Percentiles rank a stretch among this genome's conserved stretches.
These are phyloP conservation scores for Graphium colonna DNA, from an alignment of 2,888 invertebrate genomes.

Conservation along the genomic window DNA sequence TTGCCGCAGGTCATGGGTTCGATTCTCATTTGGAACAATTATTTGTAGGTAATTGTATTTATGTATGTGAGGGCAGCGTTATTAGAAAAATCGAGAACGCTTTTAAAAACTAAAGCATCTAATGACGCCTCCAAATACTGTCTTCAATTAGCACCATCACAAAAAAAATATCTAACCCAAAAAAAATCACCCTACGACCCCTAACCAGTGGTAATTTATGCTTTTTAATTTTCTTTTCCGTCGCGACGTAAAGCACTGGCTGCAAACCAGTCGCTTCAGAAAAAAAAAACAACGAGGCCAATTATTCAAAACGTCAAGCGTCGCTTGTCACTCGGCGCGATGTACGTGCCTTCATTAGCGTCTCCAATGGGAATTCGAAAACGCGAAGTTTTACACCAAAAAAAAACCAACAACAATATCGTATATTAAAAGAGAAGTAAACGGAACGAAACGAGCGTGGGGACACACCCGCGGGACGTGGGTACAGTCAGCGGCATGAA, in stretches of 20 bases:
- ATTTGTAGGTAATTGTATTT: no score
- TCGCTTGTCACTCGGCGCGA: constrained; percentile 33
- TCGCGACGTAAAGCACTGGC: neutral
- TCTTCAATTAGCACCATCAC: no score
- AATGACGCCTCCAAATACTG: no score
- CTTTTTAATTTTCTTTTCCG: neutral
- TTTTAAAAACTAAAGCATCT: no score
- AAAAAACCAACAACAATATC: constrained; percentile 30
- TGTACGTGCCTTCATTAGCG: constrained; percentile 38
- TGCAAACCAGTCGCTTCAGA: no score
- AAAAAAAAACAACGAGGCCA: constrained; percentile 30
- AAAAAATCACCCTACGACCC: no score
- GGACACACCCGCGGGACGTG: constrained; percentile 37
- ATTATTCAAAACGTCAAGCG: constrained; percentile 33
- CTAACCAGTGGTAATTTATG: neutral
- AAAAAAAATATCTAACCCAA: no score
- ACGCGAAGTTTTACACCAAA: constrained; percentile 43
- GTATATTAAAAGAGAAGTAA: constrained; percentile 43
- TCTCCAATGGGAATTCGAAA: constrained; percentile 55
- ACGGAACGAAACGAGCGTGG: constrained; percentile 27
- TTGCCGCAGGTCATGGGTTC: no score
- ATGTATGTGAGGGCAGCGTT: no score
- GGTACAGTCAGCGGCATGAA: constrained; percentile 18
- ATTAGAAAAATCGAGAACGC: no score
- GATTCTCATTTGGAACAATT: no score